phyloP scores from a whole-genome alignment of 2,888 invertebrate genomes.

The Acrobasis repandana region DNA sequence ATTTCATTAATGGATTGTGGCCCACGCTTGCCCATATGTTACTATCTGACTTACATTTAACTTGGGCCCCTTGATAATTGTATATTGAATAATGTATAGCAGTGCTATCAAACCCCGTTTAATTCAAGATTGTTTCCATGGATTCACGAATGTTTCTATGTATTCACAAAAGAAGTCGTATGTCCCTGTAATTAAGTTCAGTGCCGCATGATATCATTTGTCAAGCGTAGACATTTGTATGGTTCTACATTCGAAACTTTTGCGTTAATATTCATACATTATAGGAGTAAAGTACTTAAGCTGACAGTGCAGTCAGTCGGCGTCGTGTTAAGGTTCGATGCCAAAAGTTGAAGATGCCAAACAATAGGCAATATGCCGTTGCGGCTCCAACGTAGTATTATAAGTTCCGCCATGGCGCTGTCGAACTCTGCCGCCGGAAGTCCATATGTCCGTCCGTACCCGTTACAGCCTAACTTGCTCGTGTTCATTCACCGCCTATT shows the following conservation, averaged over 20 bases:
- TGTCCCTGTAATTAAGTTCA: conserved; percentile 33
- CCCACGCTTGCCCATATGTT: conserved; percentile 32
- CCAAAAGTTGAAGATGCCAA: conserved; percentile 80
- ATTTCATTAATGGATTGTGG: conserved; percentile 40
- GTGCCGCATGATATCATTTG: conserved; percentile 39
- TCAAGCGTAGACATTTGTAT: conserved; percentile 44
- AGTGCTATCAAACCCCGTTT: conserved; percentile 18
- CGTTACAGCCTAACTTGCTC: not conserved
- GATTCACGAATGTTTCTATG: conserved; percentile 8
- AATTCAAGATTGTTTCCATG: conserved; percentile 1
- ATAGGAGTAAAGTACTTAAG: conserved; percentile 67
- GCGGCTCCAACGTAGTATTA: conserved; percentile 53
- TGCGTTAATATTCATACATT: conserved; percentile 72
- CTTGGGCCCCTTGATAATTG: conserved; percentile 31
- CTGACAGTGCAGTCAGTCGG: conserved; percentile 66
- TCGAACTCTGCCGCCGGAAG: conserved; percentile 66
- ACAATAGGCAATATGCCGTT: conserved; percentile 75
- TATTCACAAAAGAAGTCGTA: conserved; percentile 7
- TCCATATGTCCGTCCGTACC: conserved; percentile 24
- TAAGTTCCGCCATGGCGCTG: conserved; percentile 64
- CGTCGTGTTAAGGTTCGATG: conserved; percentile 66
- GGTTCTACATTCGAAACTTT: conserved; percentile 48
- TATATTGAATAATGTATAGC: conserved; percentile 23
- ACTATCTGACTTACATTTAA: conserved; percentile 28
- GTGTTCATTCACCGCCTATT: conserved; percentile 26